Conservation (phyloP, 1,140 invertebrate species). For the Carposina sasakii region DNA sequence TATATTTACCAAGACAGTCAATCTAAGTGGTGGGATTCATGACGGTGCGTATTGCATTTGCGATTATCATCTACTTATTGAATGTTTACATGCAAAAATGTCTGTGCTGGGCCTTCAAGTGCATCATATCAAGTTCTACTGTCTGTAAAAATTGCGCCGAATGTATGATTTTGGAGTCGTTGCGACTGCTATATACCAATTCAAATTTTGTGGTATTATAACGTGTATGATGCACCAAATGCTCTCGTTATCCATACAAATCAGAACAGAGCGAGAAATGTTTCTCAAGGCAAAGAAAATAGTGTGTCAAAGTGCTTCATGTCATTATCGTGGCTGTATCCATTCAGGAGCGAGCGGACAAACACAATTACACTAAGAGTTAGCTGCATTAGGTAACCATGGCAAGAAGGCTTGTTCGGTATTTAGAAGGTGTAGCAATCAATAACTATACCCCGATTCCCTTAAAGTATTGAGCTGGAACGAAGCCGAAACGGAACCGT, state of each 20-base stretch:
- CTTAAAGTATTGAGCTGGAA: too few species aligned
- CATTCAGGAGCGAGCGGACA: conserved; percentile 65
- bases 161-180: conserved; percentile 23
- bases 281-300: conserved; percentile 61
- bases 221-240: conserved; percentile 68
- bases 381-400: too few species aligned
- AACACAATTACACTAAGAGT: too few species aligned
- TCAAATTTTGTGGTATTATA: conserved; percentile 26
- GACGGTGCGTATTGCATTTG: conserved; percentile 60
- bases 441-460: too few species aligned
- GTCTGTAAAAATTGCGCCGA: conserved; percentile 26
- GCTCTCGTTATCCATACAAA: conserved; percentile 45
- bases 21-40: conserved; percentile 62
- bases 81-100: conserved; percentile 58
- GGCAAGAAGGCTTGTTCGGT: too few species aligned
- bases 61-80: conserved; percentile 56
- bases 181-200: conserved; percentile 20
- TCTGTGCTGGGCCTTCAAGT: conserved; percentile 58
- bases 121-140: conserved; percentile 61
- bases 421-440: too few species aligned
- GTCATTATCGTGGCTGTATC: conserved; percentile 46
- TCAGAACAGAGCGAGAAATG: conserved; percentile 54
- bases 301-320: conserved; percentile 61
- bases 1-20: conserved; percentile 38
- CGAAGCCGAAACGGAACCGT: too few species aligned